Conservation (phyloP, 2,113 vertebrate species). For the Phrynocephalus versicolor region DNA sequence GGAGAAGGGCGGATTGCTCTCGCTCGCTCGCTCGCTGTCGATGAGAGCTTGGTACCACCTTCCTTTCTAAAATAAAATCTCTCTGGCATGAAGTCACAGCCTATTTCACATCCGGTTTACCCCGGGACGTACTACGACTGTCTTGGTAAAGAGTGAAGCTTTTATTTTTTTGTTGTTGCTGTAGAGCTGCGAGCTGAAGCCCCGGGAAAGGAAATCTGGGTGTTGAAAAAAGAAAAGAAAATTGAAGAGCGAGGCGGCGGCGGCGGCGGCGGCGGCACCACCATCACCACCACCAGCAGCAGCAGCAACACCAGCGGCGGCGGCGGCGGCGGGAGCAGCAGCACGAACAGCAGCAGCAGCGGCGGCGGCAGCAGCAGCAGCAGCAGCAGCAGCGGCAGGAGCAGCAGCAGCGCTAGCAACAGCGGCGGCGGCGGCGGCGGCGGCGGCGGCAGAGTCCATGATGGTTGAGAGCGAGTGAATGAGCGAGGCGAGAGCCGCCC, state of each 20-base stretch:
- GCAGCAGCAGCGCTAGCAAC: not conserved
- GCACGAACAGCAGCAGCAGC: constrained; percentile 23
- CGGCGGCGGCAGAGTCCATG: constrained; percentile 78
- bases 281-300: constrained; percentile 58
- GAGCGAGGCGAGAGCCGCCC: constrained; percentile 78
- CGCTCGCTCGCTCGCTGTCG: constrained; percentile 52
- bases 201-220: constrained; percentile 67
- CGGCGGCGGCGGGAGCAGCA: constrained; percentile 61
- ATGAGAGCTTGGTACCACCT: constrained; percentile 88
- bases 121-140: constrained; percentile 84
- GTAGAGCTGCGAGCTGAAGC: constrained; percentile 71
- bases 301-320: not conserved
- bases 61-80: constrained; percentile 90
- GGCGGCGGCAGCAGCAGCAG: constrained; percentile 59
- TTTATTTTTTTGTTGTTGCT: no score
- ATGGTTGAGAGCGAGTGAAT: constrained; percentile 84
- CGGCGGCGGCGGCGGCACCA: constrained; percentile 72
- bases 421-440: not conserved
- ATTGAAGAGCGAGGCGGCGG: constrained; percentile 54
- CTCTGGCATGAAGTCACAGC: constrained; percentile 87
- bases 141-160: constrained; percentile 80
- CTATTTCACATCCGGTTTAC: constrained; percentile 89
- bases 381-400: constrained; percentile 55
- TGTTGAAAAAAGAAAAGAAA: constrained; percentile 68
- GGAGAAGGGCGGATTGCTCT: constrained; percentile 91